phyloP scores from a whole-genome alignment of 2,888 invertebrate species.

The Dryomyza anilis region DNA sequence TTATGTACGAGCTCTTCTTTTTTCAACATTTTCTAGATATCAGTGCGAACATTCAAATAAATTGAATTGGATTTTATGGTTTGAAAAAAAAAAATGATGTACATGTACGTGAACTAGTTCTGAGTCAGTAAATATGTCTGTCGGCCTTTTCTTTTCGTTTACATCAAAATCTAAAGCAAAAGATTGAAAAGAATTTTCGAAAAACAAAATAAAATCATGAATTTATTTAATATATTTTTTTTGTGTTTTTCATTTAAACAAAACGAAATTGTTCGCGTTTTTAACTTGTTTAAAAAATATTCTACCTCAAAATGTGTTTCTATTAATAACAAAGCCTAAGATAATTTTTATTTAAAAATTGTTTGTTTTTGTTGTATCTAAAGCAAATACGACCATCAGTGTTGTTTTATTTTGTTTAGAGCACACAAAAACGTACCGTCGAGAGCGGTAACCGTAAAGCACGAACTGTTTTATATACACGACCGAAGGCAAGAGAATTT shows the following conservation, averaged over 20 bases:
- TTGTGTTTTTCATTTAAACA: constrained; percentile 48
- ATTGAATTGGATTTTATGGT: too few species aligned
- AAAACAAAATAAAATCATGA: background rate
- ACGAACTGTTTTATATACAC: too few species aligned
- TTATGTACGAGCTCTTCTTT: too few species aligned
- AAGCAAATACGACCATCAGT: background rate
- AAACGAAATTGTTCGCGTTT: constrained; percentile 35
- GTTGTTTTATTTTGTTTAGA: constrained; percentile 18
- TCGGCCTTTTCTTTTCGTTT: too few species aligned
- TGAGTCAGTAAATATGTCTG: too few species aligned
- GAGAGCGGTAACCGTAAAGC: too few species aligned
- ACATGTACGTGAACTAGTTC: constrained; percentile 2
- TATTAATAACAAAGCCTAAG: constrained; percentile 56
- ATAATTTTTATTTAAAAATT: constrained; percentile 34
- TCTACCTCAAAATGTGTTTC: constrained; percentile 42
- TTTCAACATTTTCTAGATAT: too few species aligned
- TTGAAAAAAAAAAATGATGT: constrained; percentile 6
- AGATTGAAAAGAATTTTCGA: constrained; percentile 2
- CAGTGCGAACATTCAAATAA: too few species aligned
- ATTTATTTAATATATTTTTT: background rate
- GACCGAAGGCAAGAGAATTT: too few species aligned
- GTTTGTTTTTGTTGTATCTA: constrained; percentile 23
- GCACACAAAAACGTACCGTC: constrained; percentile 10
- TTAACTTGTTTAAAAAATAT: constrained; percentile 31
- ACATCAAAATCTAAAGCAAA: too few species aligned